Percentiles rank a stretch among this genome's conserved stretches.
Conservation (phyloP, 2,797 vertebrate genomes). For the Alca torda region DNA sequence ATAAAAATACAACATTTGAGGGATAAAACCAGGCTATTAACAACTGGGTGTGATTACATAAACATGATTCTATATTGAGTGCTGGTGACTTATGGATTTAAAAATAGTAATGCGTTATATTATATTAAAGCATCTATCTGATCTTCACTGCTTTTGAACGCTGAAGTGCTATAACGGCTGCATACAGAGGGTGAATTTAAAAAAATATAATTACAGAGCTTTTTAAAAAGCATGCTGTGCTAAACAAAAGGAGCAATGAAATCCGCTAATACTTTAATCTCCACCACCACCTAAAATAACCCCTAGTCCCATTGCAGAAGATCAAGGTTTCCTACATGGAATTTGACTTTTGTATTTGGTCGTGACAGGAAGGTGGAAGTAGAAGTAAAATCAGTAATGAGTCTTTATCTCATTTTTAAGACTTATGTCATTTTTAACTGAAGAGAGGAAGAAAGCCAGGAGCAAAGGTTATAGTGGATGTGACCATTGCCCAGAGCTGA, state of each 20-base stretch:
- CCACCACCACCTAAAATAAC: background rate
- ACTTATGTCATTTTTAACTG: background rate
- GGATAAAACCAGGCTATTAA: background rate
- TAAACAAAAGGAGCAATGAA: background rate
- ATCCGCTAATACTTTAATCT: background rate
- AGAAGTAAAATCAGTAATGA: background rate
- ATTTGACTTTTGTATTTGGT: background rate
- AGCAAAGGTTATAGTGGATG: background rate
- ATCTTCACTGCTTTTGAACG: background rate
- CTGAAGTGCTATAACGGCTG: background rate
- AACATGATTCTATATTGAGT: background rate
- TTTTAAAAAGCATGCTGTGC: background rate
- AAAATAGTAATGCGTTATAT: background rate
- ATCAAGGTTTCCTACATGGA: background rate
- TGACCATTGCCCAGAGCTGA: background rate
- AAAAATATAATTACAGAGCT: background rate
- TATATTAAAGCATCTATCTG: background rate
- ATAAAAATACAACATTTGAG: background rate
- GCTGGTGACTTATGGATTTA: background rate
- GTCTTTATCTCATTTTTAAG: background rate
- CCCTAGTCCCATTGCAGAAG: background rate
- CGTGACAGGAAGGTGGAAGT: background rate
- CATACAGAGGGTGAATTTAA: background rate
- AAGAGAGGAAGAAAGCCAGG: background rate
- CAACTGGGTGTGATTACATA: background rate